Evolutionary conservation across 2,797 vertebrate species (phyloP).

Genomic region (Crenichthys baileyi): DNA sequence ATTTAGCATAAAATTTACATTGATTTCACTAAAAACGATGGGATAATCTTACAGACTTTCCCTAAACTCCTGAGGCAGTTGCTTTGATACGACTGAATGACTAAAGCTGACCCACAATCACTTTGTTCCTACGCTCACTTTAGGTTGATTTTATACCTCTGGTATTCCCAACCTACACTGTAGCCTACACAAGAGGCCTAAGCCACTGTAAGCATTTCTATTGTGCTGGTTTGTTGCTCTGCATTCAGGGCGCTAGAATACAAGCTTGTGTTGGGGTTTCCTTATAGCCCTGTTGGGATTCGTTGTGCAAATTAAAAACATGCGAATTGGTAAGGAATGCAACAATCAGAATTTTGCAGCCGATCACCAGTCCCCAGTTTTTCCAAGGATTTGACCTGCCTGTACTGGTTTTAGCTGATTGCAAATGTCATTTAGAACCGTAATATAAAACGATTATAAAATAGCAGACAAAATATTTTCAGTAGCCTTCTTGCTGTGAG

Average conservation of each 20-base stretch:
- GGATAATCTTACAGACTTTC: constrained; percentile 11
- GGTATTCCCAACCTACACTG: constrained; percentile 3
- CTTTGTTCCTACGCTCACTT: constrained; percentile 13
- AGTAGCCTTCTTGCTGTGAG: neutral
- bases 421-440: neutral
- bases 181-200: neutral
- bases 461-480: neutral
- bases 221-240: neutral
- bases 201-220: neutral
- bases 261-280: neutral
- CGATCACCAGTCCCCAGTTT: neutral
- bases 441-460: neutral
- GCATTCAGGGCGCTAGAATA: neutral
- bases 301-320: neutral
- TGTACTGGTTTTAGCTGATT: neutral
- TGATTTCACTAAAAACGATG: constrained; percentile 2
- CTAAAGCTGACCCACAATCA: constrained; percentile 25
- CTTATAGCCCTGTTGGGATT: neutral
- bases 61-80: constrained; percentile 20
- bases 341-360: neutral
- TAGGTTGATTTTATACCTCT: neutral
- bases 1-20: neutral
- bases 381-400: neutral
- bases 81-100: constrained; percentile 29
- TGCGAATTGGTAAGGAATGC: neutral